Conservation (phyloP, 2,797 vertebrate species). For the Aeoliscus strigatus region DNA sequence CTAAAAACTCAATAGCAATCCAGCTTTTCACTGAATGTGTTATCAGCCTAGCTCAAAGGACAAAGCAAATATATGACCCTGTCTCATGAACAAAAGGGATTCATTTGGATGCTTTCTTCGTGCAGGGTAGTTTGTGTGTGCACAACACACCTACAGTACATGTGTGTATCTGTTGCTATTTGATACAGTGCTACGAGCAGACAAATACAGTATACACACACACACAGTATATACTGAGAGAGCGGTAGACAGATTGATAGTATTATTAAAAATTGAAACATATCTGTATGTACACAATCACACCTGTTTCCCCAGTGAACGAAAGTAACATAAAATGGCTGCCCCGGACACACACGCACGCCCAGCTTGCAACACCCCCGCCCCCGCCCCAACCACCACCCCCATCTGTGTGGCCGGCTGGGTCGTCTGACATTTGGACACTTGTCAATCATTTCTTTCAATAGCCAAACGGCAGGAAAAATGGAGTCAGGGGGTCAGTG, state of each 20-base stretch:
- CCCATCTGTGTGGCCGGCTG: conserved; percentile 65
- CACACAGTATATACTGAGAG: no score
- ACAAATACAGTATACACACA: conserved; percentile 3
- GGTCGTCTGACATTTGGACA: conserved; percentile 78
- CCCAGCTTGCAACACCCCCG: no score
- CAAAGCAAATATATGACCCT: conserved; percentile 53
- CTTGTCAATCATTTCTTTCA: conserved; percentile 79
- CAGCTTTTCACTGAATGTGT: conserved; percentile 33
- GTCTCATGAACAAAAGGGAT: conserved; percentile 42
- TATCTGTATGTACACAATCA: conserved; percentile 11
- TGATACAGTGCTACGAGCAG: conserved; percentile 2
- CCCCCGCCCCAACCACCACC: neutral
- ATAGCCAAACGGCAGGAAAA: conserved; percentile 73
- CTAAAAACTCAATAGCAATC: conserved; percentile 26
- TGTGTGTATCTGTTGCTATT: conserved; percentile 10
- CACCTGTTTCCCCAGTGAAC: conserved; percentile 35
- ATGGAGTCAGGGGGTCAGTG: conserved; percentile 74
- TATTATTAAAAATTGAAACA: no score
- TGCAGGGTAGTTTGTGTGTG: conserved; percentile 26
- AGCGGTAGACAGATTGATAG: no score
- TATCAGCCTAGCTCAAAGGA: conserved; percentile 51
- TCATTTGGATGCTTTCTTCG: conserved; percentile 43
- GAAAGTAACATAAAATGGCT: conserved; percentile 60
- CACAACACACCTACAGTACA: conserved; percentile 11
- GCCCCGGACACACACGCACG: conserved; percentile 16